Conservation (phyloP, 2,888 invertebrate species). For the Cataglyphis rosenhaueri region DNA sequence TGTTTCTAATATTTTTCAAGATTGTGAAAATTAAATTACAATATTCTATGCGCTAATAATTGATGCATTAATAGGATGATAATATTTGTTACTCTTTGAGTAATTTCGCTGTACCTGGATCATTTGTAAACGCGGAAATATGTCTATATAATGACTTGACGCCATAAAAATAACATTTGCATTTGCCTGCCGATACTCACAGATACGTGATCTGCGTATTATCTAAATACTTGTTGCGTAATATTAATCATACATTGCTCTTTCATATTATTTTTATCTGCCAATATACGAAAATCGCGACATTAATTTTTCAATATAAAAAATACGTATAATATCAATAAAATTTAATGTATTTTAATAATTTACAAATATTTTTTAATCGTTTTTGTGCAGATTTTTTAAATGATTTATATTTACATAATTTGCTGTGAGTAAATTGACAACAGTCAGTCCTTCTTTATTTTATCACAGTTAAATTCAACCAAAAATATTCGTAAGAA, state of each 20-base stretch:
- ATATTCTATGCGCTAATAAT: not conserved
- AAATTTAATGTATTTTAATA: not conserved
- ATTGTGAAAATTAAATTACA: not conserved
- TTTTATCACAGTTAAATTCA: not conserved
- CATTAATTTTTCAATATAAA: not conserved
- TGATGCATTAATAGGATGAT: not conserved
- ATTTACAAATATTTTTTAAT: not conserved
- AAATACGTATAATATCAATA: not conserved
- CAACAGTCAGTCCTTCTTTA: too few species aligned
- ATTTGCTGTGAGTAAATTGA: not conserved
- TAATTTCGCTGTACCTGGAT: slow-evolving; percentile 13
- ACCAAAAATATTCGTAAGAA: too few species aligned
- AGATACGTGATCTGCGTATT: slow-evolving; percentile 55
- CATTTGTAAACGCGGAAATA: slow-evolving; percentile 37
- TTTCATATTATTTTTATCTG: slow-evolving; percentile 3
- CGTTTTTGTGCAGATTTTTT: too few species aligned
- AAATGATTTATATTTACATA: not conserved
- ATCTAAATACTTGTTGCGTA: slow-evolving; percentile 45
- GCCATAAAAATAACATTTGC: slow-evolving; percentile 52
- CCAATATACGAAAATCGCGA: not conserved
- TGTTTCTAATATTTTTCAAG: not conserved
- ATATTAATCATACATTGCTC: slow-evolving; percentile 34
- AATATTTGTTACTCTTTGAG: slow-evolving; percentile 36
- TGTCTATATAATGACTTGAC: not conserved
- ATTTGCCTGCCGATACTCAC: slow-evolving; percentile 41